Base-by-base conservation (phyloP, 1,140 invertebrate genomes). In the Melitaea cinxia region DNA sequence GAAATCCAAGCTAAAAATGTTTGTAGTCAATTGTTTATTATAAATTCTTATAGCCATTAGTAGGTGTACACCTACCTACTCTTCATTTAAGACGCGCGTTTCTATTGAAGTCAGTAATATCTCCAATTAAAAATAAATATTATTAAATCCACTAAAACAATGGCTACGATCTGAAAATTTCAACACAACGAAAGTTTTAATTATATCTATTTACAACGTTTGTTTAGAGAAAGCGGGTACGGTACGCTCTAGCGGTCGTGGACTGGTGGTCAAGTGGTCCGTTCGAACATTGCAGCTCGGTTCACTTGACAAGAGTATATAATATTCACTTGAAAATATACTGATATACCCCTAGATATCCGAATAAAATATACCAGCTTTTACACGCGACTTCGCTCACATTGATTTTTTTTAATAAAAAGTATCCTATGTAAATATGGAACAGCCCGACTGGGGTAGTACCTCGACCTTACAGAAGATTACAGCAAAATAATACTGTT, bases 171-270 rank as follows among this genome's bases (percentile, higher is more conserved):
- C 15, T 39, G 10, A 2, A 23, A 47, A 47, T 47, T 21, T 19
- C 42, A 23, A 21, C 53, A 4, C 6, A 30, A n/a, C 53, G 53
- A 55, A 55, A 55, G 33, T 39, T 54, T 19, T 2, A 23, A 54
- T 15, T 26, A 45, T 57, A 45, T 57, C 39, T 57, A 28, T 45
- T 42, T 45, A 57, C 35, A 54, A 39, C 59, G 55, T 63, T 59
- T 53, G 55, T 62, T 55, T 68, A 63, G 53, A 60, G 65, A 68
- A 65, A 71, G 68, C 67, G 69, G 65, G 47, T 54, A 56, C 23
- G 45, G 60, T 28, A 64, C 56, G 59, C 60, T 67, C 69, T 68
- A 68, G 19, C 64, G 65, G 54, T 60, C 52, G 49, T 69, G 68
- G 68, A 52, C 70, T 64, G 57, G 57, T 71, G 64, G 65, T 37